Base-by-base conservation (phyloP, 2,797 vertebrate species). In the Catamblyrhynchus diadema region DNA sequence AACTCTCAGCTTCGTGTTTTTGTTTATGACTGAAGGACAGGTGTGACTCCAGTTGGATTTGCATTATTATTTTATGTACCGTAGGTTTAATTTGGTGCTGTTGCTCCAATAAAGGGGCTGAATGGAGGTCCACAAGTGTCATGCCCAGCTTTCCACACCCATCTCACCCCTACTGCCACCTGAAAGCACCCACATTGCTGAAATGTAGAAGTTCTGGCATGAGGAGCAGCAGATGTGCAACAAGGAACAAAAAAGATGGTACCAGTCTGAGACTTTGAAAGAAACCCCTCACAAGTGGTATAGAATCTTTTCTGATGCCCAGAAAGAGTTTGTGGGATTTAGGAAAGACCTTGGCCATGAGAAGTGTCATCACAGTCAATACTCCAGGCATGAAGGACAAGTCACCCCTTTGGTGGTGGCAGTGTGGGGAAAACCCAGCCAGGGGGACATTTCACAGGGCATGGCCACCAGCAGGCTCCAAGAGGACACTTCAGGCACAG, bases 11-110 rank as follows among this genome's bases (percentile, higher is more conserved):
- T 88, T 82, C 66, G 13, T 30, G 3, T 11, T 81, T 81, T 69
- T 48, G 11, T 39, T 54, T 50, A 14, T 6, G 28, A 16, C 27
- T 37, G 23, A 20, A 75, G 74, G 71, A 30, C 47, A 64, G 41
- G 28, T 5, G 16, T 44, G 78, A 51, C 8, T 37, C 25, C 25
- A 12, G 2, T 11, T 37, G 48, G 67, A 64, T 61, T 81, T 67
- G 22, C 0, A 0, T 25, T 59, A 12, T 53, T 70, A 53, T 74
- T 92, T 69, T 50, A 27, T 11, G 42, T 11, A 27, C 9, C 5
- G 4, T 21, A 12, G 12, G 44, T 60, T 81, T 70, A 25, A 27
- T 84, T 71, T 56, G 20, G 21, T 32, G 33, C 67, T 42, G 18
- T 28, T 59, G 5, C 11, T 57, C 61, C 64, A 53, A 2, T 11